phyloP scores from a whole-genome alignment of 2,888 invertebrate species.

The Epirrhoe alternata region DNA sequence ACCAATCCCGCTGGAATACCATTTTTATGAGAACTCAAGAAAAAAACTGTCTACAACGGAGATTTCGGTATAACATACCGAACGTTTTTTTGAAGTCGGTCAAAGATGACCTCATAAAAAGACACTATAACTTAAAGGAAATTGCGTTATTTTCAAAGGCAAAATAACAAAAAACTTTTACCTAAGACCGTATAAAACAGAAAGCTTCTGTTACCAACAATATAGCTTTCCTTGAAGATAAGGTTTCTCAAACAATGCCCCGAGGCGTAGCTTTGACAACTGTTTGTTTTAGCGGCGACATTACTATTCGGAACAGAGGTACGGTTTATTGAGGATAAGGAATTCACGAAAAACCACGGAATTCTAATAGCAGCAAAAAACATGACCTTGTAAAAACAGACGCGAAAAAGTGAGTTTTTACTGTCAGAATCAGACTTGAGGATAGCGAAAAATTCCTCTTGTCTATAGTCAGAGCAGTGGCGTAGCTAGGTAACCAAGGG shows the following conservation, averaged over 20 bases:
- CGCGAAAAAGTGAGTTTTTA: neutral
- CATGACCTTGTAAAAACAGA: neutral
- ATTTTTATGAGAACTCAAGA: too few relatives aligned
- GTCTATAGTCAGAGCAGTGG: too few relatives aligned
- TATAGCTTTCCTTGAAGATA: constrained; percentile 25
- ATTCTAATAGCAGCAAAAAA: too few relatives aligned
- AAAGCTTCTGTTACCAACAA: constrained; percentile 15
- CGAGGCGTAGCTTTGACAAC: constrained; percentile 25
- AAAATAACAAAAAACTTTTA: neutral
- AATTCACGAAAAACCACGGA: neutral
- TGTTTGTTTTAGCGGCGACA: constrained; percentile 21
- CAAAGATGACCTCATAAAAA: too few relatives aligned
- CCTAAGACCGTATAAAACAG: constrained; percentile 1
- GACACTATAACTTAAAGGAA: neutral
- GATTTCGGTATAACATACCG: too few relatives aligned
- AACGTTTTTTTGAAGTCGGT: too few relatives aligned
- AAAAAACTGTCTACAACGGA: too few relatives aligned
- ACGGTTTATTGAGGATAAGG: constrained; percentile 3
- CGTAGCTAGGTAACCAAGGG: too few relatives aligned
- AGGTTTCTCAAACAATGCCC: constrained; percentile 25
- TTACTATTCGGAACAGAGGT: constrained; percentile 7
- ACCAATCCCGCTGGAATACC: too few relatives aligned
- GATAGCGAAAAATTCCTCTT: too few relatives aligned
- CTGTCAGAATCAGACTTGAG: too few relatives aligned
- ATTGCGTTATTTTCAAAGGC: neutral